These are phyloP conservation scores for Omphaloscelis lunosa DNA, from an alignment of 2,888 invertebrate genomes.

Conservation along the genomic window DNA sequence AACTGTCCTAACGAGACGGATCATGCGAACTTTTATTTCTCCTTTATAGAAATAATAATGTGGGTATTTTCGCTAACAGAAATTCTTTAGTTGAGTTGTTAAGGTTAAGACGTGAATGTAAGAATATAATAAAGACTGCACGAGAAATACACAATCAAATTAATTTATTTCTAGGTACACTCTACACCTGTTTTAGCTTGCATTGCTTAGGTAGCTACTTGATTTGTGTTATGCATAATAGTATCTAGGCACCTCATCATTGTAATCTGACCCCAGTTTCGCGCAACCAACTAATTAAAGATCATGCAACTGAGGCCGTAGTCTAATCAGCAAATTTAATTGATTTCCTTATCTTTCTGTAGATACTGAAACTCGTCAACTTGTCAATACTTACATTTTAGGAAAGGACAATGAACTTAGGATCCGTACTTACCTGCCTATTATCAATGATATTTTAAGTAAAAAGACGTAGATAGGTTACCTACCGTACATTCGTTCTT, in stretches of 20 bases:
- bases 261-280: not conserved
- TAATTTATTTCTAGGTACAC: not conserved
- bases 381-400: not conserved
- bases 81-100: conserved; percentile 30
- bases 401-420: too few species aligned
- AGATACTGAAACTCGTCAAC: not conserved
- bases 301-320: not conserved
- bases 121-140: not conserved
- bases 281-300: not conserved
- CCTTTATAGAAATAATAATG: conserved; percentile 57
- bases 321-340: conserved; percentile 11
- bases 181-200: not conserved
- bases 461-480: too few species aligned
- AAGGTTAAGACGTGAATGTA: not conserved
- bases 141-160: not conserved
- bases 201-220: not conserved
- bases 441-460: too few species aligned
- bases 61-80: conserved; percentile 46
- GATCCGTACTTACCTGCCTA: too few species aligned
- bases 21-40: conserved; percentile 67
- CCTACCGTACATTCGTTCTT: too few species aligned
- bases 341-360: conserved; percentile 18
- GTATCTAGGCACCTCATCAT: too few species aligned
- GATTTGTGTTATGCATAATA: not conserved
- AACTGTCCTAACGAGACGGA: conserved; percentile 64